phyloP scores from a whole-genome alignment of 2,797 vertebrate genomes.

The Sebastiscus tertius region DNA sequence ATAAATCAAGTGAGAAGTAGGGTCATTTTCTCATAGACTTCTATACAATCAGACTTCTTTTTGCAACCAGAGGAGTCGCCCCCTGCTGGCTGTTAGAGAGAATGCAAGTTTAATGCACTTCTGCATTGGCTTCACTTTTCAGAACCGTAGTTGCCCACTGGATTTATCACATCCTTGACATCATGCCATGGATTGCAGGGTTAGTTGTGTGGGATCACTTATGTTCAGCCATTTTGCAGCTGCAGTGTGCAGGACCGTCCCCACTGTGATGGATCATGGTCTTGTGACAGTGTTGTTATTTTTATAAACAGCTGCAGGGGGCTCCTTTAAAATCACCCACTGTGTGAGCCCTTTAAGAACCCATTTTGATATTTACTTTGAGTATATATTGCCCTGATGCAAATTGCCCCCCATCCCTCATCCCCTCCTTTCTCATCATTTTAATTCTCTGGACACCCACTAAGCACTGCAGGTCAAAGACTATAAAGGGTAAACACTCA shows the following conservation, averaged over 20 bases:
- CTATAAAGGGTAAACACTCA: not conserved
- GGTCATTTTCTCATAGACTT: too few species aligned
- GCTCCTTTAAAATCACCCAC: slow-evolving; percentile 23
- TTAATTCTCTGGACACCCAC: slow-evolving; percentile 16
- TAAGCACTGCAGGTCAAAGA: not conserved
- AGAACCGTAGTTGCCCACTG: too few species aligned
- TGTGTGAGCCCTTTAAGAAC: slow-evolving; percentile 28
- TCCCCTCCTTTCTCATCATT: not conserved
- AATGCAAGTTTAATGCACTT: too few species aligned
- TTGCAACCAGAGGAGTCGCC: too few species aligned
- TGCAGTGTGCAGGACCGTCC: not conserved
- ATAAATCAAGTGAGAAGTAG: too few species aligned
- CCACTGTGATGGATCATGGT: slow-evolving; percentile 9
- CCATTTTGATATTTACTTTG: slow-evolving; percentile 17
- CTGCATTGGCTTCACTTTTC: too few species aligned
- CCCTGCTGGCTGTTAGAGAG: too few species aligned
- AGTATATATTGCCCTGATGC: not conserved
- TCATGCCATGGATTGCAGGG: not conserved
- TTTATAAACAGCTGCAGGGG: slow-evolving; percentile 12
- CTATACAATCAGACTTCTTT: too few species aligned
- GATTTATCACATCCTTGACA: not conserved
- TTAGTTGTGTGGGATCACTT: not conserved
- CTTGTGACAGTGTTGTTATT: slow-evolving; percentile 5
- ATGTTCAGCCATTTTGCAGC: not conserved
- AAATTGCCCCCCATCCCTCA: slow-evolving; percentile 5